Evolutionary conservation across 2,113 vertebrate species (phyloP), one percentile per base, ranked within the genome.

Genomic region (Calypte anna): DNA sequence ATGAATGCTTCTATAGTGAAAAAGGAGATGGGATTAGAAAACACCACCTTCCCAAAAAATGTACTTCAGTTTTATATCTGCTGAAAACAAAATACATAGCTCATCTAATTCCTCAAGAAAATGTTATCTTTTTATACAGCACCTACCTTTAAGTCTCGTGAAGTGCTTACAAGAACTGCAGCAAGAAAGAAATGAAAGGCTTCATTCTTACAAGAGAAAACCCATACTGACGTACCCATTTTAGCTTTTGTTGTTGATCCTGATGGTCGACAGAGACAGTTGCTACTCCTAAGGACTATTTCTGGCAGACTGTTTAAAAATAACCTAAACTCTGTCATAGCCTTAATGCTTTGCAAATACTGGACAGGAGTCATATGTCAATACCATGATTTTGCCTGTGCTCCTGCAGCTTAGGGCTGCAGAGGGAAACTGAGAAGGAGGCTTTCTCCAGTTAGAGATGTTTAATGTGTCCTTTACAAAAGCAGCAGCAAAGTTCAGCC

Each of bases 221-320:
- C 8, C 61, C 57, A 14, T 5, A 31, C 13, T 0, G 0, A 94
- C 88, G 0, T 94, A 94, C 91, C 94, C 80, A 81, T 86, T 36
- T 10, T 1, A n/a, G 75, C 67, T 70, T 20, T 40, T 86, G 91
- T 9, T 38, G 88, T 25, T 54, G 85, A 46, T 90, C 82, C 80
- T 22, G 62, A 31, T 0, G 27, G 82, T 3, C 50, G 76, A 13
- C 64, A 50, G 51, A 33, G 82, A 27, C 0, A 0, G 80, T 0
- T 33, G 77, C 24, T 5, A 51, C 43, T 82, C 80, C 86, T 50
- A 70, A 54, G 7, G 46, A 40, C 96, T 95, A 88, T 96, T 96
- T 78, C 76, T 9, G 75, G 93, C 61, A 88, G 69, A 17, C 44
- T 0, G 9, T 78, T 93, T 96, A 97, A 95, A 96, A 97, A 96